phyloP scores from a whole-genome alignment of 2,888 invertebrate genomes.

The Macaria liturata region DNA sequence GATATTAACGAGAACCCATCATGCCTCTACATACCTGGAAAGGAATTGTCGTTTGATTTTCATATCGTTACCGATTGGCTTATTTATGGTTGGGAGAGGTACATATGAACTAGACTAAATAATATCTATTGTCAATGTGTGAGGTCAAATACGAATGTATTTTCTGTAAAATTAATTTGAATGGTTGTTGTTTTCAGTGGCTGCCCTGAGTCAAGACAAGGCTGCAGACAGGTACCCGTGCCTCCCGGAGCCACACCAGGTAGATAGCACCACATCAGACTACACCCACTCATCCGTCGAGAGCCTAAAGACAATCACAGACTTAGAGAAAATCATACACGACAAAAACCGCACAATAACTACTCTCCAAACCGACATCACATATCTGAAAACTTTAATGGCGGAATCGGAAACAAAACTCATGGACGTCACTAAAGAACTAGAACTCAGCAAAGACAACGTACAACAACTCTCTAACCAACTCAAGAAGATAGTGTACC shows the following conservation, averaged over 20 bases:
- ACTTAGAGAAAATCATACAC: conserved; percentile 70
- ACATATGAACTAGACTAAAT: too few relatives aligned
- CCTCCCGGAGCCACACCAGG: conserved; percentile 58
- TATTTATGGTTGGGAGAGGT: too few relatives aligned
- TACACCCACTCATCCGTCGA: conserved; percentile 65
- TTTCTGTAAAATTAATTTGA: too few relatives aligned
- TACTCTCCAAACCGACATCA: conserved; percentile 65
- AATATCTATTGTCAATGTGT: too few relatives aligned
- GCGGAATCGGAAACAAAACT: conserved; percentile 73
- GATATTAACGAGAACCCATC: too few relatives aligned
- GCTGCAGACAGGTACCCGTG: conserved; percentile 44
- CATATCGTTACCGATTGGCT: too few relatives aligned
- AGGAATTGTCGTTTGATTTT: too few relatives aligned
- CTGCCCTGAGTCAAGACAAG: conserved; percentile 52
- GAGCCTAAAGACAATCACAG: conserved; percentile 68
- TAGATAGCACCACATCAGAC: conserved; percentile 69
- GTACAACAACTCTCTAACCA: conserved; percentile 67
- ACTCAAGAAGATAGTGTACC: conserved; percentile 68
- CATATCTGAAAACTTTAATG: conserved; percentile 64
- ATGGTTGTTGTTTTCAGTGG: conserved; percentile 49
- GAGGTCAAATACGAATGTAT: too few relatives aligned
- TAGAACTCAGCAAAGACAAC: conserved; percentile 65
- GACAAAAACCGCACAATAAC: conserved; percentile 73
- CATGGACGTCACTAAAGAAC: conserved; percentile 64
- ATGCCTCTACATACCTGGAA: too few relatives aligned